Conservation (phyloP, 2,888 invertebrate genomes). For the Standfussiana lucernea region DNA sequence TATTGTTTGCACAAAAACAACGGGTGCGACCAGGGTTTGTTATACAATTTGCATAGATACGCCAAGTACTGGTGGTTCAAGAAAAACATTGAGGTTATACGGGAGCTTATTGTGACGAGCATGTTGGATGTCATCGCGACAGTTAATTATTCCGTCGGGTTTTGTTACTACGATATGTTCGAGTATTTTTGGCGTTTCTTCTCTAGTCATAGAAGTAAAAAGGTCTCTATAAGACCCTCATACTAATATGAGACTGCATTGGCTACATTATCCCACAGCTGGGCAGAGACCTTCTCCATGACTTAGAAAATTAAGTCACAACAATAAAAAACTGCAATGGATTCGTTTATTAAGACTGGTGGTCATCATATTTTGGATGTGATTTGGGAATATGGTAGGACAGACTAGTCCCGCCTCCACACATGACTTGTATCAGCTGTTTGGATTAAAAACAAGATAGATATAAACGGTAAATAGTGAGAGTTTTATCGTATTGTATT, state of each 20-base stretch:
- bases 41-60: constrained; percentile 88
- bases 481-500: not conserved
- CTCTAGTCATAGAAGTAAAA: not conserved
- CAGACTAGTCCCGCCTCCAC: not conserved
- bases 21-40: constrained; percentile 75
- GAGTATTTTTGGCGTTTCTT: not conserved
- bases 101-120: constrained; percentile 45
- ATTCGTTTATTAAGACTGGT: not conserved
- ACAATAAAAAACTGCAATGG: not conserved
- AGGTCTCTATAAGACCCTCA: not conserved
- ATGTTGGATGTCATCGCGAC: not conserved
- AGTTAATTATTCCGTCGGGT: not conserved
- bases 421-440: not conserved
- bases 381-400: not conserved
- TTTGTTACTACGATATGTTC: not conserved
- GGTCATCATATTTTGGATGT: not conserved
- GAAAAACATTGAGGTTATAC: constrained; percentile 75
- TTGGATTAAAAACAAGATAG: not conserved
- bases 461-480: not conserved
- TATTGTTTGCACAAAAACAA: constrained; percentile 78
- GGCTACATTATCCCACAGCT: not conserved
- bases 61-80: constrained; percentile 74
- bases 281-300: not conserved
- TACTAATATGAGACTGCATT: not conserved
- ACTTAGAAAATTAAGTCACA: not conserved